phyloP scores from a whole-genome alignment of 2,797 vertebrate species.

The Loris lydekkerianus region DNA sequence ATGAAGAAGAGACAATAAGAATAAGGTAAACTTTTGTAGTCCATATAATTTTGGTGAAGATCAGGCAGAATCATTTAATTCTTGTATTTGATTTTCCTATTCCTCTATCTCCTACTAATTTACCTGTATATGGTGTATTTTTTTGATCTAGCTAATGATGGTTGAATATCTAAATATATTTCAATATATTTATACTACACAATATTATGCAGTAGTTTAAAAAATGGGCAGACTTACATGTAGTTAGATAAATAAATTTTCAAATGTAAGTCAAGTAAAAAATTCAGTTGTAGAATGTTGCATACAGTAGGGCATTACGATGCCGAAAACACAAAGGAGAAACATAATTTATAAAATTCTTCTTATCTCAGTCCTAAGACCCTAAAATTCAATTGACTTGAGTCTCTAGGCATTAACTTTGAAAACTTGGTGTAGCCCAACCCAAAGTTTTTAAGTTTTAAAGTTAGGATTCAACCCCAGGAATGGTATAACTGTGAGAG shows the following conservation, averaged over 20 bases:
- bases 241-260: slow-evolving; percentile 44
- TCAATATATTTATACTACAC: background rate
- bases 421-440: background rate
- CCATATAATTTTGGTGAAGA: background rate
- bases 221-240: background rate
- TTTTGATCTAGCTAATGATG: background rate
- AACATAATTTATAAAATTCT: background rate
- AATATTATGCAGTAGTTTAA: background rate
- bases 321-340: background rate
- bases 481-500: background rate
- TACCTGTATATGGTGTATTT: background rate
- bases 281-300: background rate
- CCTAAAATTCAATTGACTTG: background rate
- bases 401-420: background rate
- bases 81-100: background rate
- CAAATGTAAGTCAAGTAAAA: background rate
- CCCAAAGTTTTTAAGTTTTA: background rate
- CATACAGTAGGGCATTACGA: background rate
- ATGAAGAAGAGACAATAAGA: background rate
- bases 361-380: slow-evolving; percentile 29
- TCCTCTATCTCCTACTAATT: background rate
- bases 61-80: background rate
- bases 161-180: slow-evolving; percentile 35
- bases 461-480: background rate
- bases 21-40: background rate